These are phyloP conservation scores for Sterna hirundo DNA, from an alignment of 2,113 vertebrate genomes.

Conservation along the genomic window DNA sequence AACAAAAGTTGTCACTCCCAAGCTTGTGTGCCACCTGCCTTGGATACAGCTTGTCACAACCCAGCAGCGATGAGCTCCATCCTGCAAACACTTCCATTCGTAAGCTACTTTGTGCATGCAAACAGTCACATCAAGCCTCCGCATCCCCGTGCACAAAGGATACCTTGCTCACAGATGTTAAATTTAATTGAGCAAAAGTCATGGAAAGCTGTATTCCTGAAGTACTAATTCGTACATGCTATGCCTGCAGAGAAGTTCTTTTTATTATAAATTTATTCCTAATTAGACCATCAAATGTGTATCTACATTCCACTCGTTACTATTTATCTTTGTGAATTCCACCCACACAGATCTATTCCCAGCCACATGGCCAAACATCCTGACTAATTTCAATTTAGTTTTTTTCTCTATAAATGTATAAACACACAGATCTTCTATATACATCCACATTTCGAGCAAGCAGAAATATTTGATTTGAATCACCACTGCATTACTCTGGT, in stretches of 20 bases:
- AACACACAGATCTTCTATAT: slow-evolving; percentile 18
- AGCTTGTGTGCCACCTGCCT: background rate
- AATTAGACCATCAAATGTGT: background rate
- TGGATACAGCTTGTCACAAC: background rate
- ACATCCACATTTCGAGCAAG: background rate
- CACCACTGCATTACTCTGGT: background rate
- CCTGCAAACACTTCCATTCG: background rate
- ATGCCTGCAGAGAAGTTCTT: background rate
- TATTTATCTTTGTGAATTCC: slow-evolving; percentile 7
- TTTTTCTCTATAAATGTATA: slow-evolving; percentile 1
- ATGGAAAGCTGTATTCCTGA: background rate
- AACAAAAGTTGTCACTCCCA: background rate
- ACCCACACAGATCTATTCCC: background rate
- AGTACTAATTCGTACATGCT: background rate
- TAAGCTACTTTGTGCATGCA: background rate
- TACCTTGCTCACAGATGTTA: background rate
- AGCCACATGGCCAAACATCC: slow-evolving; percentile 28
- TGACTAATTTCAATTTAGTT: background rate
- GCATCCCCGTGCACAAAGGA: background rate
- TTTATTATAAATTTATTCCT: background rate
- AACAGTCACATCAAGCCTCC: background rate
- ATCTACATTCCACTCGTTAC: background rate
- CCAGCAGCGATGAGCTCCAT: background rate
- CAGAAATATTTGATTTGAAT: slow-evolving; percentile 51
- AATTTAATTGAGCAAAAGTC: background rate